These are phyloP conservation scores for Pseudorasbora parva DNA, from an alignment of 2,113 vertebrate species.

Conservation along the genomic window DNA sequence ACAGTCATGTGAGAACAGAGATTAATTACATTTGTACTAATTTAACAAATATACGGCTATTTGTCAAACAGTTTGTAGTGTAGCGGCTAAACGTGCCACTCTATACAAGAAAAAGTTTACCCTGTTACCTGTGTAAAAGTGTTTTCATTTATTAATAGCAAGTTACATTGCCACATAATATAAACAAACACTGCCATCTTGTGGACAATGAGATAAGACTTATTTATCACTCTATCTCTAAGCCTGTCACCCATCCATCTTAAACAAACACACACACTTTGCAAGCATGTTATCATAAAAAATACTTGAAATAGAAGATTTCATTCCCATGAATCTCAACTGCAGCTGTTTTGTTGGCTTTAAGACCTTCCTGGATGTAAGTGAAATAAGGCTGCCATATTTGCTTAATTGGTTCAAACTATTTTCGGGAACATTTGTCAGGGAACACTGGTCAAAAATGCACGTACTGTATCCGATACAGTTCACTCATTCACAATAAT, in stretches of 20 bases:
- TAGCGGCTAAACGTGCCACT: background rate
- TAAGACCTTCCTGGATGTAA: background rate
- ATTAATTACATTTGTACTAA: constrained; percentile 3
- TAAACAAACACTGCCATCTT: constrained; percentile 35
- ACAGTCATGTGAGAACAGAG: background rate
- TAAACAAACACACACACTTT: too few relatives aligned
- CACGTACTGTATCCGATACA: background rate
- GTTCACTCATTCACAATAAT: background rate
- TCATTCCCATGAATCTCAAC: background rate
- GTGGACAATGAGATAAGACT: background rate
- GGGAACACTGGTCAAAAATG: background rate
- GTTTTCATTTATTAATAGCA: background rate
- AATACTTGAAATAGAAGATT: background rate
- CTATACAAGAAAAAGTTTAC: background rate
- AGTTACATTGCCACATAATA: background rate
- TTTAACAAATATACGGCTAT: background rate
- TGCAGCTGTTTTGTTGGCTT: background rate
- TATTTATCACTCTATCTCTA: background rate
- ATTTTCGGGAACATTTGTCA: background rate
- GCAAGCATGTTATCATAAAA: too few relatives aligned
- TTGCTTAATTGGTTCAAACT: background rate
- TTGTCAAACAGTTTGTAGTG: constrained; percentile 1
- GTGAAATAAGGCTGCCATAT: background rate
- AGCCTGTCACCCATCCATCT: too few relatives aligned
- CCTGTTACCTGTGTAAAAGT: background rate